Evolutionary conservation across 1,140 invertebrate genomes (phyloP).

Genomic region (Drosophila suzukii): DNA sequence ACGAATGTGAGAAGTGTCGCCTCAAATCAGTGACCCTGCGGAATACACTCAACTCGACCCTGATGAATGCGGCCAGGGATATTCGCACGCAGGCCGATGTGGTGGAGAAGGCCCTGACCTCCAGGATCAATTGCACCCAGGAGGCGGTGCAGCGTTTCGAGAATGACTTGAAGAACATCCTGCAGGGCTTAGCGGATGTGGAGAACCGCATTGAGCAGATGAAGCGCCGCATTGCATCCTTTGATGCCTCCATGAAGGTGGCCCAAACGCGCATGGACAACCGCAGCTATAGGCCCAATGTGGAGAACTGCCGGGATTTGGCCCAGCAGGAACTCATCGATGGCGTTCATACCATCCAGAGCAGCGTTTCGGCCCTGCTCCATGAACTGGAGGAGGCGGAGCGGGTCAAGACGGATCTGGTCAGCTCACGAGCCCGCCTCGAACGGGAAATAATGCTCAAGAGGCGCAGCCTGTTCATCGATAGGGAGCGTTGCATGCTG

Average conservation of each 20-base stretch:
- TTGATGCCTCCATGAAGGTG: constrained; percentile 90
- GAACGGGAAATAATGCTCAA: constrained; percentile 91
- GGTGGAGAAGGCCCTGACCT: constrained; percentile 88
- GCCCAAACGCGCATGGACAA: constrained; percentile 91
- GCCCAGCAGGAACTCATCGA: constrained; percentile 90
- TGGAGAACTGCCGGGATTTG: constrained; percentile 90
- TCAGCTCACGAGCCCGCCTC: constrained; percentile 87
- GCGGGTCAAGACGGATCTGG: constrained; percentile 86
- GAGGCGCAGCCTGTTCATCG: constrained; percentile 89
- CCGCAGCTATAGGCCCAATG: constrained; percentile 87
- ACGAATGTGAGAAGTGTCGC: constrained; percentile 87
- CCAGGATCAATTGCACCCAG: constrained; percentile 88
- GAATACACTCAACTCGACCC: constrained; percentile 87
- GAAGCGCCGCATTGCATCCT: constrained; percentile 86
- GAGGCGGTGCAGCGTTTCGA: constrained; percentile 88
- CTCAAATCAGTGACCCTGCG: constrained; percentile 87
- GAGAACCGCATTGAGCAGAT: constrained; percentile 88
- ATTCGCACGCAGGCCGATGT: constrained; percentile 89
- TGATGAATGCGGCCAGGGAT: constrained; percentile 88
- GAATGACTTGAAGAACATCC: constrained; percentile 87
- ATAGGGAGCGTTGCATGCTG: constrained; percentile 87
- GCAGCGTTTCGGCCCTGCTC: constrained; percentile 87
- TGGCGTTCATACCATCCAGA: constrained; percentile 89
- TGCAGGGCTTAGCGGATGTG: constrained; percentile 89
- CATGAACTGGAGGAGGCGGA: constrained; percentile 87